Percentiles rank a stretch among this genome's conserved stretches.
Conservation (phyloP, 2,797 vertebrate genomes). For the Parauchenoglanis ngamensis region DNA sequence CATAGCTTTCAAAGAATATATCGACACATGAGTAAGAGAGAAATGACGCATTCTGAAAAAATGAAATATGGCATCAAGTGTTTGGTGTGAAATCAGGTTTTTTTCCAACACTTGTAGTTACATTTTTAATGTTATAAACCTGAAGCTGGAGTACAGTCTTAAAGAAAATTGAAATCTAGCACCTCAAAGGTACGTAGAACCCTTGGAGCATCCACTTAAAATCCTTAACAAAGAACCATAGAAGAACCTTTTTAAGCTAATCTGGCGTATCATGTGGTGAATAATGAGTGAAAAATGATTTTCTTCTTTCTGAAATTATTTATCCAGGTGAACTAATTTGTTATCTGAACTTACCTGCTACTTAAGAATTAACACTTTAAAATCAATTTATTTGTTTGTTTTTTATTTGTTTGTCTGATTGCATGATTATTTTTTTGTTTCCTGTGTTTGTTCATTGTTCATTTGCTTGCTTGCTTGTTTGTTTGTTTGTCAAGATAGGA, state of each 20-base stretch:
- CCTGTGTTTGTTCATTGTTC: background rate
- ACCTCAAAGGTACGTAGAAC: background rate
- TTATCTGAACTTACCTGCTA: background rate
- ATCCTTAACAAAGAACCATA: background rate
- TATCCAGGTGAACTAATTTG: background rate
- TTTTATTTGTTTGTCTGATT: background rate
- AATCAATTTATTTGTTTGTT: background rate
- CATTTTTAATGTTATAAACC: background rate
- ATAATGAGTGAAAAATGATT: background rate
- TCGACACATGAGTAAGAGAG: constrained; percentile 11
- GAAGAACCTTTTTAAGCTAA: background rate
- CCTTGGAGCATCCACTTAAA: background rate
- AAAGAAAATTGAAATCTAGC: no score
- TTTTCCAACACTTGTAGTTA: background rate
- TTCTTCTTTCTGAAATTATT: background rate
- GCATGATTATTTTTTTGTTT: background rate
- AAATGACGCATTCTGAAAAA: background rate
- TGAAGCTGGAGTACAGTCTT: background rate
- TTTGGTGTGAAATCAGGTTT: background rate
- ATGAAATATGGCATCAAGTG: background rate
- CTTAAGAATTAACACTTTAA: background rate
- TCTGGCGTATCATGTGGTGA: background rate
- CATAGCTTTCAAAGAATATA: background rate
- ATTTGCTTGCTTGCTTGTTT: background rate
- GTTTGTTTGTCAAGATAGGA: background rate